Evolutionary conservation across 1,140 invertebrate species (phyloP), one percentile per base, ranked within the genome.

Genomic region (Melanaphis sacchari): DNA sequence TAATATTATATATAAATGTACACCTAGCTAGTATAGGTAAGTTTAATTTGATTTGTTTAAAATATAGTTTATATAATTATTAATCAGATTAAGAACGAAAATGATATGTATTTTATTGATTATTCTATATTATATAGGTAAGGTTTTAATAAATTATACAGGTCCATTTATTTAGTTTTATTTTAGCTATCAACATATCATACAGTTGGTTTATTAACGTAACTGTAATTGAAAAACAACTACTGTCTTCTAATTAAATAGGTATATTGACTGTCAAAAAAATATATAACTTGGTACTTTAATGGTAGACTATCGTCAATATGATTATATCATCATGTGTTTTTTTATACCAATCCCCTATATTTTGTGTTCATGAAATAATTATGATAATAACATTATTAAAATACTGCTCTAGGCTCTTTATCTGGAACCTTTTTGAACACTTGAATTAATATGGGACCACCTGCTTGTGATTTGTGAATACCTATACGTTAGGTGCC

Each of bases 371-470:
- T 54, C 36, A 36, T 89, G 88, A 89, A 89, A 89, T 89, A 89
- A 89, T 89, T 54, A 89, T 89, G 36, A 89, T 89, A 89, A 89
- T 89, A 89, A 89, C 36, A 89, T 89, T 89, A 89, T 89, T 89
- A 89, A 52, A 89, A 89, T 89, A 52, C 54, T 26, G 88, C 88
- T 40, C 38, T 22, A 40, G 88, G 88, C 88, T 89, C 36, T 89
- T 40, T 11, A 89, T 89, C n/a, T 26, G 36, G 52, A 54, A 52
- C 46, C 88, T 24, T 89, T 52, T 54, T 38, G 87, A 89, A 89
- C 87, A 52, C 87, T 38, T 89, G n/a, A 89, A 89, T 89, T 87
- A 84, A 84, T 41, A 84, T 22, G n/a, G 85, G 85, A 87, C 85
- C 85, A 87, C 41, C 85, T 87, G 87, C 87, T 36, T 89, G 22